These are phyloP conservation scores for Byasa hedistus DNA, from an alignment of 2,888 invertebrate species.

Conservation along the genomic window DNA sequence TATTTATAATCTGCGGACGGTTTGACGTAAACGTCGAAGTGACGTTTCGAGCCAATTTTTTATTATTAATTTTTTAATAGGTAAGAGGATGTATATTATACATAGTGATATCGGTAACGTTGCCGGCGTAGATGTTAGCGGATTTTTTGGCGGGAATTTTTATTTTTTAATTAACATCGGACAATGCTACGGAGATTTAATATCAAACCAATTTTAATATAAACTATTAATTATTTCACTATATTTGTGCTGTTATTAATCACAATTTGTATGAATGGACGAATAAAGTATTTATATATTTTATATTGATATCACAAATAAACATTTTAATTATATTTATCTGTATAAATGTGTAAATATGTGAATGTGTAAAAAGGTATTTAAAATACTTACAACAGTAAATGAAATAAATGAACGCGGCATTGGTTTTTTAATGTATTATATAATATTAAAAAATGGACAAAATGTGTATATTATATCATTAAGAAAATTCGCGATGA, in stretches of 20 bases:
- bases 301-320: background rate
- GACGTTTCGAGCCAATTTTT: constrained; percentile 8
- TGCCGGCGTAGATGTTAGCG: background rate
- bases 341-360: no score
- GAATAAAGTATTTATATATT: background rate
- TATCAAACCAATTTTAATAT: background rate
- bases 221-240: background rate
- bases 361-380: no score
- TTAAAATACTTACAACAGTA: no score
- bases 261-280: background rate
- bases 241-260: background rate
- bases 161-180: background rate
- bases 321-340: no score
- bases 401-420: no score
- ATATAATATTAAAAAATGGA: no score
- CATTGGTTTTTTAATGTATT: no score
- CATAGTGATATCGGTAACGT: constrained; percentile 9
- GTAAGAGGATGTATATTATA: constrained; percentile 10
- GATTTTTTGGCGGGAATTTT: constrained; percentile 8
- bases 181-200: background rate
- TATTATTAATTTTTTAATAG: constrained; percentile 1
- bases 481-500: no score
- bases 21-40: background rate
- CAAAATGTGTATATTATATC: no score
- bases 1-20: constrained; percentile 20